Percentiles rank a stretch among this genome's conserved stretches.
phyloP scores from a whole-genome alignment of 2,797 vertebrate genomes.

The Lacerta bilineata region DNA sequence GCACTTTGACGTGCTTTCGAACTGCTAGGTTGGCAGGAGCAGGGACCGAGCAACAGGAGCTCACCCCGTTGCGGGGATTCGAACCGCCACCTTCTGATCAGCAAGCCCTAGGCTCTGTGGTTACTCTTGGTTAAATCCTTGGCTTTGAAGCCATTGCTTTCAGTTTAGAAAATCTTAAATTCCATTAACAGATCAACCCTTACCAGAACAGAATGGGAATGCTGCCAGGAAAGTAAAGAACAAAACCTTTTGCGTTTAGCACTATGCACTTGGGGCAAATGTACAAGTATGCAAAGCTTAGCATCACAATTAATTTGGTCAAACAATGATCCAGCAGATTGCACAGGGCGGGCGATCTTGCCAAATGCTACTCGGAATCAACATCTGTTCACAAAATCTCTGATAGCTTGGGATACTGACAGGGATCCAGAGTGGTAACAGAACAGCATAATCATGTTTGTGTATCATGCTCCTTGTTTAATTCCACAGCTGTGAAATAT shows the following conservation, averaged over 20 bases:
- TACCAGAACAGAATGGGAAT: not conserved
- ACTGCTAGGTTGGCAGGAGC: no score
- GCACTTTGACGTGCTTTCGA: no score
- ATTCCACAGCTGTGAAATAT: not conserved
- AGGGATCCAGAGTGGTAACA: not conserved
- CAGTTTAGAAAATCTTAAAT: not conserved
- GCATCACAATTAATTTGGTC: not conserved
- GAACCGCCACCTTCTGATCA: no score
- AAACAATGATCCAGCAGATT: not conserved
- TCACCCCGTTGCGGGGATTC: no score
- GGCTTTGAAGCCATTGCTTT: not conserved
- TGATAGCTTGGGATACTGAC: not conserved
- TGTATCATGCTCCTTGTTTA: not conserved
- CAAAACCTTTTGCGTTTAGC: not conserved
- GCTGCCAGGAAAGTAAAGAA: not conserved
- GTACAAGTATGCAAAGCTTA: not conserved
- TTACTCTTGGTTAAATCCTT: not conserved
- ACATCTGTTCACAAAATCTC: not conserved
- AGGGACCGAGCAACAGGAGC: no score
- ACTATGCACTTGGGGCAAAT: not conserved
- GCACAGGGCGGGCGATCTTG: not conserved
- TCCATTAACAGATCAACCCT: not conserved
- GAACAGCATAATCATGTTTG: not conserved
- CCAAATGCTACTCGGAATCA: not conserved
- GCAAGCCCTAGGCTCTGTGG: no score